Evolutionary conservation across 2,888 invertebrate genomes (phyloP).

Genomic region (Mythimna pallens): DNA sequence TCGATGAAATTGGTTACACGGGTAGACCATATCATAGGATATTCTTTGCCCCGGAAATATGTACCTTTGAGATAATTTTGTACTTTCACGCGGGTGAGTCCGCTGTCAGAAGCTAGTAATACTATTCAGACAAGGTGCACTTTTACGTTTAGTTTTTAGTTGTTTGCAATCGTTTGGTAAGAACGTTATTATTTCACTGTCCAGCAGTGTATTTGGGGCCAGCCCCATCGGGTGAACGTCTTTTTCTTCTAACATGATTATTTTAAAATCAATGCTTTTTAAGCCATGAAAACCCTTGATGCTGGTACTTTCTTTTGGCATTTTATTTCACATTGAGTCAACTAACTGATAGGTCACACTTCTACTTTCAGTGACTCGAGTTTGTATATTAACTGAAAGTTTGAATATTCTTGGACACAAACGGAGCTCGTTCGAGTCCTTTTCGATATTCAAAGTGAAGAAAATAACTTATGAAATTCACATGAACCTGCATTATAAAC

Average conservation of each 20-base stretch:
- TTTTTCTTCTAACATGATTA: too few species aligned
- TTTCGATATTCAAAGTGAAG: not conserved
- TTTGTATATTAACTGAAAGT: too few species aligned
- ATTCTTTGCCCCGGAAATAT: too few species aligned
- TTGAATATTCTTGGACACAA: too few species aligned
- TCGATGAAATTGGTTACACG: too few species aligned
- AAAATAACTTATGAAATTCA: too few species aligned
- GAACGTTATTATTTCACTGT: slow-evolving; percentile 25
- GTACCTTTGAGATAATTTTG: too few species aligned
- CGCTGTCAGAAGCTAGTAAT: too few species aligned
- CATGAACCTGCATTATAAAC: too few species aligned
- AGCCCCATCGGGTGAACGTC: slow-evolving; percentile 55
- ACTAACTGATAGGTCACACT: too few species aligned
- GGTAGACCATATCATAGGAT: too few species aligned
- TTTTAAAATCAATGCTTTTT: not conserved
- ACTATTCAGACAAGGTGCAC: not conserved
- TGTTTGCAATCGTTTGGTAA: not conserved
- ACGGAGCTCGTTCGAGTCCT: not conserved
- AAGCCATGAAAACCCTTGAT: not conserved
- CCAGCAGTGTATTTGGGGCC: slow-evolving; percentile 64
- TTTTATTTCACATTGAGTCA: not conserved
- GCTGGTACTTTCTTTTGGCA: not conserved
- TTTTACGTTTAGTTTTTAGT: not conserved
- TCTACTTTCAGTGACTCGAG: not conserved
- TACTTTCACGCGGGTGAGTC: too few species aligned